Evolutionary conservation across 2,113 vertebrate species (phyloP), one percentile per base, ranked within the genome.

Genomic region (Calonectris borealis): DNA sequence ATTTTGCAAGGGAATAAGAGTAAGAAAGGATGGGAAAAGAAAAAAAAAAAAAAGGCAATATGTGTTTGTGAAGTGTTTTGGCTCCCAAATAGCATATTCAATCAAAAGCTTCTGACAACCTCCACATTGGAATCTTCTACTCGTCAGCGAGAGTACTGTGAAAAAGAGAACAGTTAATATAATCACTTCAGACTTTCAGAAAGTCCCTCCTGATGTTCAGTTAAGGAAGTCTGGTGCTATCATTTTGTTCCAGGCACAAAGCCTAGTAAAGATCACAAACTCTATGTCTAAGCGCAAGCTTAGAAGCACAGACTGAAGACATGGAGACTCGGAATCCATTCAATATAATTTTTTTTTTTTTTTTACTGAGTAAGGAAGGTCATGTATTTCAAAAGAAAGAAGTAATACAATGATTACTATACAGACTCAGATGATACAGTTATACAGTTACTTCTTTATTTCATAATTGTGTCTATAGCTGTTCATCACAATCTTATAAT

Each of bases 31-130:
- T 72, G 6, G 24, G 11, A 8, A 72, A 72, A 69, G 3, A 24
- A 16, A 61, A 24, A 16, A 62, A 51, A 58, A 7, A 40, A 36
- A 55, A 40, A 34, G 3, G 38, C 70, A 93, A 61, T 83, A 85
- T 79, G 68, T 84, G 48, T 55, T 86, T 83, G n/a, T 90, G 64
- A 96, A 88, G 48, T 81, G 79, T 83, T 96, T 94, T 93, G 95
- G 83, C 88, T 95, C 73, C 64, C 64, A 90, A 71, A 91, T 46
- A 82, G 32, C 83, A 92, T 84, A 95, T 90, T 95, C 77, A 92
- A 92, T 96, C 80, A 96, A 90, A 92, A 88, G 65, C 86, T 81
- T 94, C 80, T 96, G 96, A 95, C 96, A 96, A 64, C 16, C 48
- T 94, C 72, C 48, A 48, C 76, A 75, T 34, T 90, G 86, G 88